Percentiles rank a stretch among this genome's conserved stretches.
Conservation (phyloP, 2,888 invertebrate species). For the Minunthozetes semirufus region DNA sequence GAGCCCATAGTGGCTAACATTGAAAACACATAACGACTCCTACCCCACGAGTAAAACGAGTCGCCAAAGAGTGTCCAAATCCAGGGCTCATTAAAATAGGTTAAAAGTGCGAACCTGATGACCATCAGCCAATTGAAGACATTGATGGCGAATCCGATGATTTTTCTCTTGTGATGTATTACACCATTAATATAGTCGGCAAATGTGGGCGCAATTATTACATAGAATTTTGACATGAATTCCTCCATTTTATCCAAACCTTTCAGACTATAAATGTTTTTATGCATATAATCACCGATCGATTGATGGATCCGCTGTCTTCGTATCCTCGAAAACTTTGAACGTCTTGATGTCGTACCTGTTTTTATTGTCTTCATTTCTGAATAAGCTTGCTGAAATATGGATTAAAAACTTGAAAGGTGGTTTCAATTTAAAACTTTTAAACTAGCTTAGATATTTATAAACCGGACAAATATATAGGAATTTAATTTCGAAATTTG, state of each 20-base stretch:
- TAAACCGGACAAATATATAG: too few relatives aligned
- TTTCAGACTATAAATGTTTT: not conserved
- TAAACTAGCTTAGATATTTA: too few relatives aligned
- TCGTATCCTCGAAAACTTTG: too few relatives aligned
- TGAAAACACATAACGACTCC: not conserved
- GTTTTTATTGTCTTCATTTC: too few relatives aligned
- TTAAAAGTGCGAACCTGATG: not conserved
- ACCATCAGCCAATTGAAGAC: not conserved
- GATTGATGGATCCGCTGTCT: too few relatives aligned
- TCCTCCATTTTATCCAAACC: not conserved
- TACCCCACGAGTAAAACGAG: not conserved
- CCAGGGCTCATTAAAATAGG: not conserved
- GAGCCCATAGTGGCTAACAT: not conserved
- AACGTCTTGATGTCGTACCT: too few relatives aligned
- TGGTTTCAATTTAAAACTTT: too few relatives aligned
- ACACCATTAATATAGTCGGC: not conserved
- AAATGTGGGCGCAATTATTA: not conserved
- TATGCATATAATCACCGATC: not conserved
- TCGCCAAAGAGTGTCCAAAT: slow-evolving; percentile 3
- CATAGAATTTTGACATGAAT: not conserved
- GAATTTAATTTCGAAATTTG: too few relatives aligned
- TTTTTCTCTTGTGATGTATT: not conserved
- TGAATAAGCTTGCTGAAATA: too few relatives aligned
- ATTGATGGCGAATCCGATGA: not conserved
- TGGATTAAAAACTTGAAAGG: too few relatives aligned